Percentiles rank a stretch among this genome's conserved stretches.
These are phyloP conservation scores for Notoglanidium macrostoma DNA, from an alignment of 2,797 vertebrate genomes.

Conservation along the genomic window DNA sequence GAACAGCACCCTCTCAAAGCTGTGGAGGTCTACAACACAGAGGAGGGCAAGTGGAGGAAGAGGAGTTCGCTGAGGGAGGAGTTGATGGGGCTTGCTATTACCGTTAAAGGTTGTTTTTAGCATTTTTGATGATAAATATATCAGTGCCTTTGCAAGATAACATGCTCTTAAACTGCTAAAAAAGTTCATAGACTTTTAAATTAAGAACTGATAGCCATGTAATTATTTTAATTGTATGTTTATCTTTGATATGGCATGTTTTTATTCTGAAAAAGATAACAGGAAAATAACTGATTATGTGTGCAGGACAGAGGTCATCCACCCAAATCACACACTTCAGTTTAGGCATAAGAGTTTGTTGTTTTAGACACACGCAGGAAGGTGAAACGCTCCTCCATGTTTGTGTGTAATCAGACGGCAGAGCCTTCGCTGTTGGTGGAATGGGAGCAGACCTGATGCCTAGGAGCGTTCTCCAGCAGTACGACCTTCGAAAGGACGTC, in stretches of 20 bases:
- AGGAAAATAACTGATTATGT: not conserved
- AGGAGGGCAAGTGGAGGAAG: constrained; percentile 95
- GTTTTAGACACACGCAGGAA: constrained; percentile 6
- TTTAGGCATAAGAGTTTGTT: not conserved
- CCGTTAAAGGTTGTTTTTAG: constrained; percentile 83
- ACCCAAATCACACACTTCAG: not conserved
- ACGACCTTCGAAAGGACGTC: constrained; percentile 92
- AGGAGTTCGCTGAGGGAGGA: constrained; percentile 87
- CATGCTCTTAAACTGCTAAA: not conserved
- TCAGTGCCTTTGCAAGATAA: not conserved
- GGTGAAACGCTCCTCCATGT: constrained; percentile 10
- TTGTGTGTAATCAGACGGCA: constrained; percentile 76
- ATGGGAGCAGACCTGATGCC: constrained; percentile 93
- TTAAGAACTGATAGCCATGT: not conserved
- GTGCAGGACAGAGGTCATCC: not conserved
- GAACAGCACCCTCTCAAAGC: constrained; percentile 88
- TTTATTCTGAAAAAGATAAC: not conserved
- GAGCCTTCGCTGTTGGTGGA: constrained; percentile 89
- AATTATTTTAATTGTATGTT: not conserved
- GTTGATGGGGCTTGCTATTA: constrained; percentile 91
- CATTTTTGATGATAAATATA: not conserved
- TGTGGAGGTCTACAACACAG: constrained; percentile 91
- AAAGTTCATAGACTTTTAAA: not conserved
- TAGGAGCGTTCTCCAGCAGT: constrained; percentile 91
- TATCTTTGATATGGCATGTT: not conserved